Base-by-base conservation (phyloP, 2,797 vertebrate species). In the Brachyrhaphis roseni region DNA sequence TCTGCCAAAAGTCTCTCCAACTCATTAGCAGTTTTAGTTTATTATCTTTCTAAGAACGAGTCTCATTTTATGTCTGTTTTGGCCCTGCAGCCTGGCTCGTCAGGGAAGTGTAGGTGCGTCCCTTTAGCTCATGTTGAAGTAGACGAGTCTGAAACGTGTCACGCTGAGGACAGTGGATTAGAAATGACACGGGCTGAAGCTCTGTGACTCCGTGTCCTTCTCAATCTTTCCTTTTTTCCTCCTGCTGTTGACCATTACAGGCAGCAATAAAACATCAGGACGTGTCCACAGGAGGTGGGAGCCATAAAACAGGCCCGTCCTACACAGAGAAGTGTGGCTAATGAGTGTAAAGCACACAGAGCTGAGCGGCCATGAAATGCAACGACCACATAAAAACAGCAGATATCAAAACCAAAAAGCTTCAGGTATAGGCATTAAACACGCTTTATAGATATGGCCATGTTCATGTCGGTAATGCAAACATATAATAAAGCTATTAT, bases 241-340 rank as follows among this genome's bases (percentile, higher is more conserved):
- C 43, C 55, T 73, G 34, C 34, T 79, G 47, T 74, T 84, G 85
- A 82, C 77, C 72, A 79, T 86, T 82, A 80, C 47, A 81, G 62
- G 59, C 66, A 66, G 64, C 76, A 78, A 86, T 90, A 90, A 90
- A 82, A 75, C 82, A 92, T 89, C 81, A 86, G 68, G 81, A 78
- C 66, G 49, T 4, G 76, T 83, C 75, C 75, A 78, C 85, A 87
- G 89, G 73, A 88, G 78, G 81, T 78, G 47, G 64, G 13, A 80
- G 80, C 86, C 83, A 87, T 93, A 92, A 93, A 93, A 86, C 74
- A 80, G 75, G 68, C 77, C 8, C 78, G 10, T 45, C 64, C 49
- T 46, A 59, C 64, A 59, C 20, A 68, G 57, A 72, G n/a, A 80
- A 77, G 84, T 81, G 73, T 76, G 77, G 77, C 31, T 83, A 86